Evolutionary conservation across 92 coral and sea anemone genomes (phyloP), one percentile per base, ranked within the genome.

Genomic region (Siderastrea radians): DNA sequence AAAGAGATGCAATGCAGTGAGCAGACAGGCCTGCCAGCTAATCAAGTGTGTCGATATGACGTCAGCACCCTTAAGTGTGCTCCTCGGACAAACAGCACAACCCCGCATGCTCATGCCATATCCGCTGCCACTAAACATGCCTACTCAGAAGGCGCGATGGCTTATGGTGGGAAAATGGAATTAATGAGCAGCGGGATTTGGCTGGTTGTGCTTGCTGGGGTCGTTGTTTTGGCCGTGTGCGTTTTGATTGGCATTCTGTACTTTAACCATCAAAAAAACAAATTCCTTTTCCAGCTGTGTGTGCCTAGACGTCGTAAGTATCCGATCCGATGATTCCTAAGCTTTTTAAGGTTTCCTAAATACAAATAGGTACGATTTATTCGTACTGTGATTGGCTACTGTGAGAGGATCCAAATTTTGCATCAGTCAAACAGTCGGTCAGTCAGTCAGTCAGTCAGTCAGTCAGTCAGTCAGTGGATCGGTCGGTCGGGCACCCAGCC

Each of bases 21-120:
- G 1, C 87, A 84, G 72, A 11, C 52, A 11, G 64, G 53, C 72
- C 70, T 84, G 47, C 72, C 87, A 5, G 72, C 79, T 43, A 84
- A 74, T 16, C 72, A 74, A 64, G 47, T 84, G 16, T 84, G 87
- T 64, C 87, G 87, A 0, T 84, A 84, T 53, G 87, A 84, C 53
- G 65, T 84, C 62, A 72, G 62, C 61, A 74, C 87, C 43, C 64
- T 74, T 55, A 73, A 61, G 53, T 84, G 87, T 9, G 81, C 80
- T 2, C 66, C 81, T 74, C 5, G 5, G 4, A 12, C 61, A 3
- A 49, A 38, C 9, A 17, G 47, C 4, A 26, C 87, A 8, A 49
- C 87, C 26, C 12, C 12, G 62, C 58, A 15, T 43, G 51, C 38
- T 13, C 15, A 45, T 59, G 51, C 68, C 45, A 1, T 46, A 16